A percentile compares a stretch with the other conserved stretches of the same genome.
phyloP scores from a whole-genome alignment of 2,113 vertebrate genomes.

The Peromyscus californicus region DNA sequence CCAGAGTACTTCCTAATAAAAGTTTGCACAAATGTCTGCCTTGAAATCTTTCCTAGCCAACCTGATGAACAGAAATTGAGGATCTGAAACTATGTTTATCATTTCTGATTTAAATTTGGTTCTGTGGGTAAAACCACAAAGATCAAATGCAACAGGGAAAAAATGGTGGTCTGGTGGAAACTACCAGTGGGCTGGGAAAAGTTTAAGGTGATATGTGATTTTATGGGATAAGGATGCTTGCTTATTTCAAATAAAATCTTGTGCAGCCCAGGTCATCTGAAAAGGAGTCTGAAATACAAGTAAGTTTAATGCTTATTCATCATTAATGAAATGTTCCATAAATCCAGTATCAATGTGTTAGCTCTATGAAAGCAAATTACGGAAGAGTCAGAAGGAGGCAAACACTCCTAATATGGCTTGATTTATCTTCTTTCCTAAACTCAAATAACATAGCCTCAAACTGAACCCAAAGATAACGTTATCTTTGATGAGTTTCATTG shows the following conservation, averaged over 20 bases:
- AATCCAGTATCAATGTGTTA: constrained; percentile 1
- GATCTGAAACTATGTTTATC: constrained; percentile 6
- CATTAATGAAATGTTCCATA: constrained; percentile 46
- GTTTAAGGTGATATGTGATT: constrained; percentile 21
- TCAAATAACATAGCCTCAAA: constrained; percentile 21
- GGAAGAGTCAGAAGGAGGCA: not conserved
- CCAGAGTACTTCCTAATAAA: not conserved
- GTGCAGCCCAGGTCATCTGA: constrained; percentile 48
- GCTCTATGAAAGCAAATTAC: not conserved
- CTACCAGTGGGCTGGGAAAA: not conserved
- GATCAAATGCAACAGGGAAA: constrained; percentile 33
- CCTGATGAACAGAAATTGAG: not conserved
- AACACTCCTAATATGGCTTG: not conserved
- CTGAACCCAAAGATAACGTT: constrained; percentile 8
- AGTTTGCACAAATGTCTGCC: not conserved
- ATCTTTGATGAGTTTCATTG: constrained; percentile 43
- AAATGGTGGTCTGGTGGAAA: not conserved
- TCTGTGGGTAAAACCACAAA: constrained; percentile 49
- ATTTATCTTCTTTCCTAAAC: constrained; percentile 47
- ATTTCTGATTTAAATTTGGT: constrained; percentile 67
- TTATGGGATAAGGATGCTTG: constrained; percentile 15
- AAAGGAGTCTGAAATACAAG: constrained; percentile 65
- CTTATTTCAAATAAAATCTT: constrained; percentile 54
- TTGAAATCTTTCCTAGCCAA: constrained; percentile 6
- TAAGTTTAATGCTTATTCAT: constrained; percentile 31